Evolutionary conservation across 2,113 vertebrate species (phyloP), one percentile per base, ranked within the genome.

Genomic region (Cephalopholis sonnerati): DNA sequence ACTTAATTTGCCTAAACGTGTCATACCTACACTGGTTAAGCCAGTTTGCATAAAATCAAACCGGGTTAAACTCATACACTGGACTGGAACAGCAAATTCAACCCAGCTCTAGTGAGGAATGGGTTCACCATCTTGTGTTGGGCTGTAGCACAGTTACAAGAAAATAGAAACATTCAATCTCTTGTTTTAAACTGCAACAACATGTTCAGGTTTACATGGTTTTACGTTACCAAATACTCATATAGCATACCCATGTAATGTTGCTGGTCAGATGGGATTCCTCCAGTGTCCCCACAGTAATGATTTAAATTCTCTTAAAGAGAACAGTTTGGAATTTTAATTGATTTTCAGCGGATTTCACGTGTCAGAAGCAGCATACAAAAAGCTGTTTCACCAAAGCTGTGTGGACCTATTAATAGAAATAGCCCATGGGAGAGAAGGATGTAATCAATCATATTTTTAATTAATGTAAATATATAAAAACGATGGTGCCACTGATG

Each of bases 141-240:
- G 32, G 32, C 32, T n/a, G 36, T 7, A 36, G 36, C 41, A 41
- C 10, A 2, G 41, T 44, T 44, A 44, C 11, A 44, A 11, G 41
- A 9, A 44, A 44, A 44, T 11, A 44, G 41, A 44, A 44, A 36
- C 7, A 36, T 4, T n/a, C 36, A 24, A 16, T 11, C 3, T 67
- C 54, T 29, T 57, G 51, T 53, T 69, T 78, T 17, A 6, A 61
- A 57, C 36, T 11, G 53, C 36, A 55, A 17, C 13, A 82, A n/a
- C 29, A 80, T 18, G 17, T 65, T 36, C 7, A 29, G 32, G 25
- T 44, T 16, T 27, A 16, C 4, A 36, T 32, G 63, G 2, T 50
- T 59, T 68, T 20, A 78, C 9, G 53, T 50, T 25, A 41, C 16
- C 15, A 8, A 27, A 24, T 16, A 24, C 4, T 24, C 44, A 24